Evolutionary conservation across 1,140 invertebrate genomes (phyloP), one percentile per base, ranked within the genome.

Genomic region (Ectropis grisescens): DNA sequence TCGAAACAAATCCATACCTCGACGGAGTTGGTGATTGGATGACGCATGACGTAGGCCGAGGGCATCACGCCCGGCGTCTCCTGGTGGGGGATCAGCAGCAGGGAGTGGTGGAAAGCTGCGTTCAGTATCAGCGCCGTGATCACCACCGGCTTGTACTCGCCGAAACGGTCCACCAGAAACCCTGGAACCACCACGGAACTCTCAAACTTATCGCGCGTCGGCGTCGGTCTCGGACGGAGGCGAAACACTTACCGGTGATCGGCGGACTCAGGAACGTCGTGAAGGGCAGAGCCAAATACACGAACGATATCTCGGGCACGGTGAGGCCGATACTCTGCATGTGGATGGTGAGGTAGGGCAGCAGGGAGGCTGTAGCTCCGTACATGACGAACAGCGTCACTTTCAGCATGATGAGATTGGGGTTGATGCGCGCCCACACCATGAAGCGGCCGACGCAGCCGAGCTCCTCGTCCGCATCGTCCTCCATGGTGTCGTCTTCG

Each of bases 321-420:
- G 90, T 90, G 11, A 95, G 82, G 35, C 93, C 93, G 60, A 95
- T 89, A 64, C 90, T 90, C 76, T 92, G 91, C 93, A 94, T 94
- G 69, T 94, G 93, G 38, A 95, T 90, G 1, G 92, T 92, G 41
- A 95, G 72, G 66, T 93, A 95, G 0, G 93, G 93, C 27, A 94
- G 62, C 25, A 94, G 81, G 10, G 91, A 92, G 29, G 90, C 89
- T 25, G 90, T 91, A 13, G 91, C 92, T 78, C 91, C 91, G 65
- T 91, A 92, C 85, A 91, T 90, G 52, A 92, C 88, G 69, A 93
- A 93, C 4, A 92, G 75, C 24, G 90, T 90, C 44, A 92, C 83
- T 85, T 93, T 93, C 41, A 93, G 82, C 85, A 90, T 90, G 47
- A 91, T 84, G 34, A 91, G 71, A 71, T 91, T 90, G 32, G 88